Base-by-base conservation (phyloP, 2,797 vertebrate genomes). In the Coilia nasus region DNA sequence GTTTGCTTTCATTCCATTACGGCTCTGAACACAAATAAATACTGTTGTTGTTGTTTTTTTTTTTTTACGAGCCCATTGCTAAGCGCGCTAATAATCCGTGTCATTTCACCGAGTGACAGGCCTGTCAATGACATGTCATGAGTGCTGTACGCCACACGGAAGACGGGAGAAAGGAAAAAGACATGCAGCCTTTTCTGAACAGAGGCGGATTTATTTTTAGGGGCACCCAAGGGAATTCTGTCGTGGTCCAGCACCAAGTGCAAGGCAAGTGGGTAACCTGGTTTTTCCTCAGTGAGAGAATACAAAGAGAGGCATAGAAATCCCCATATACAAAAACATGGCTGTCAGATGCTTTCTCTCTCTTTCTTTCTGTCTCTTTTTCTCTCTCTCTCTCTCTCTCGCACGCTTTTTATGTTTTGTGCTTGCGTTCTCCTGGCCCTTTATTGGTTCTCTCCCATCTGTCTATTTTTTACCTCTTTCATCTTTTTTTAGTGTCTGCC, bases 261-360 rank as follows among this genome's bases (percentile, higher is more conserved):
- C 91, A 90, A 88, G 89, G 91, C 92, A 94, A 95, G 90, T 95
- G 93, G 95, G 94, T 96, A 95, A 96, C 95, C 95, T 96, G 94
- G 91, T 94, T 96, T 95, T 88, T 84, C 88, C 82, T 86, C 83
- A 87, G 83, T 82, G 84, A 83, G 88, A 91, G 71, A 92, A 93
- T 91, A 91, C 91, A 91, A 93, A 93, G 91, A 94, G 91, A 41
- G 59, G 47, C 60, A 2, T 5, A 86, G 71, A 83, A 91, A 90
- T 90, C 91, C 89, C 57, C 64, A 85, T 19, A 54, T 21, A 44
- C 71, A 78, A 35, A 78, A 41, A 54, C 44, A 78, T 78, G 71
- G 31, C 71, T 78, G 64, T 15, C 64, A 0, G 91, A 87, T n/a
- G 12, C 50, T 10, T 54, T 54, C 50, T 9, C 64, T 35, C 28